Percentiles rank a stretch among this genome's conserved stretches.
Conservation (phyloP, 2,113 vertebrate genomes). For the Peromyscus californicus region DNA sequence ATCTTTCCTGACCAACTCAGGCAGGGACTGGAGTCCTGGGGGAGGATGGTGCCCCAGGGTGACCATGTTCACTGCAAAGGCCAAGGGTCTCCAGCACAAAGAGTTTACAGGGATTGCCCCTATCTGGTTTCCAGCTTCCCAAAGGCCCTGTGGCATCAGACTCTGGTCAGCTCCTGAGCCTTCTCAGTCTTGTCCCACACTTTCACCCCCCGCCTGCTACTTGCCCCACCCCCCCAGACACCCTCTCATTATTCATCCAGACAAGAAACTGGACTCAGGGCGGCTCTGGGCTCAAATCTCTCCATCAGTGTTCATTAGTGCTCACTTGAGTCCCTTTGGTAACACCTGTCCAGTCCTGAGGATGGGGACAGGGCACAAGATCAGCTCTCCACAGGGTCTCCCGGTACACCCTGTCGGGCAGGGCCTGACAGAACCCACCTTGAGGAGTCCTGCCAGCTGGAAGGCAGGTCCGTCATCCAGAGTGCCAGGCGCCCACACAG, state of each 20-base stretch:
- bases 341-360: neutral
- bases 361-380: too few relatives aligned
- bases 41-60: neutral
- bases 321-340: neutral
- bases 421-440: neutral
- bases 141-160: fast-evolving
- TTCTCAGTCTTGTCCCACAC: neutral
- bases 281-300: neutral
- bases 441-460: neutral
- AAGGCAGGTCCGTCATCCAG: neutral
- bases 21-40: neutral
- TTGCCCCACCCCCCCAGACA: neutral
- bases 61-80: neutral
- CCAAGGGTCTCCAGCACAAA: neutral
- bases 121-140: neutral
- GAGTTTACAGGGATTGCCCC: neutral
- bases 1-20: neutral
- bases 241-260: neutral
- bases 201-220: neutral
- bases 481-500: neutral
- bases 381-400: too few relatives aligned
- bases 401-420: neutral
- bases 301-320: neutral
- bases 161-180: neutral
- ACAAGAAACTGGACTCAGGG: neutral